These are phyloP conservation scores for Ridgeia piscesae DNA, from an alignment of 1,140 invertebrate species.

Conservation along the genomic window DNA sequence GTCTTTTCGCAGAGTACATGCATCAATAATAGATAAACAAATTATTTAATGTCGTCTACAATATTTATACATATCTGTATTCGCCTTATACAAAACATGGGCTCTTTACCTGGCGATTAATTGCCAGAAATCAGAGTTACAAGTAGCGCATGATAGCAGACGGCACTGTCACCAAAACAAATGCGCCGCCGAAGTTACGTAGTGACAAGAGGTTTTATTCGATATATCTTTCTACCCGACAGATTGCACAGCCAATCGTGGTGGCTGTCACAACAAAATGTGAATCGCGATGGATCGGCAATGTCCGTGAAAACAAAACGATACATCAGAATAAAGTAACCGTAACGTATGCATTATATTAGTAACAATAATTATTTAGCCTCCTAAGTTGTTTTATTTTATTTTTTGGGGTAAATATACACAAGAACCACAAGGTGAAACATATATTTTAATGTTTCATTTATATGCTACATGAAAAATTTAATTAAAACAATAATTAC, in stretches of 20 bases:
- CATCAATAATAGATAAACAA: neutral
- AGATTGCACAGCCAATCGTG: neutral
- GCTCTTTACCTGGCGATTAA: neutral
- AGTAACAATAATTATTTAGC: no score
- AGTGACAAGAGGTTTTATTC: neutral
- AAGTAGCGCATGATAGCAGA: neutral
- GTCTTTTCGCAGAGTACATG: neutral
- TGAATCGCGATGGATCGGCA: neutral
- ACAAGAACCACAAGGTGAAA: no score
- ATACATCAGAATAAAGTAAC: neutral
- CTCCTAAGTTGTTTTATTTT: no score
- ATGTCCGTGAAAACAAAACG: neutral
- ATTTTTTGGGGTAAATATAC: no score
- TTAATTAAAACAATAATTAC: no score
- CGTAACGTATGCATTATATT: neutral
- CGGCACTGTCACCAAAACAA: neutral
- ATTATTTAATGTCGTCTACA: neutral
- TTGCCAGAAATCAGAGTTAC: neutral
- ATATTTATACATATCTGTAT: neutral
- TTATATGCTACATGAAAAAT: no score
- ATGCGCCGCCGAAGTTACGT: neutral
- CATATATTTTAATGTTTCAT: no score
- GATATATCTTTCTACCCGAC: neutral
- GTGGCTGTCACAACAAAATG: neutral
- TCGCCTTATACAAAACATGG: neutral